A percentile compares a stretch with the other conserved stretches of the same genome.
Conservation (phyloP, 2,888 invertebrate genomes). For the Polyommatus icarus region DNA sequence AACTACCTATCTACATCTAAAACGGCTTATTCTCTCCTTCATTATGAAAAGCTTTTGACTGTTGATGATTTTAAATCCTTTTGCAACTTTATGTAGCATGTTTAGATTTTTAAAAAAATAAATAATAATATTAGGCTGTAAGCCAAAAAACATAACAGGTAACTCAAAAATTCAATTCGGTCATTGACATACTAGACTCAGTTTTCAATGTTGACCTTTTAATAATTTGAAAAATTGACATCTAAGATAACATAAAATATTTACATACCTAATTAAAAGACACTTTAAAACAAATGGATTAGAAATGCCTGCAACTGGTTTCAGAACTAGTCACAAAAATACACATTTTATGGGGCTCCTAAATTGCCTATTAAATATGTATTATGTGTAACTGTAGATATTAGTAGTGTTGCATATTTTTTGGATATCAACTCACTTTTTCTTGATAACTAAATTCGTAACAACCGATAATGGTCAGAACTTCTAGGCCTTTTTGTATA, state of each 20-base stretch:
- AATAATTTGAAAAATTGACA: slow-evolving; percentile 13
- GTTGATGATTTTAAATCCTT: no score
- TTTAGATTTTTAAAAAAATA: no score
- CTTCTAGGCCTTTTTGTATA: neutral
- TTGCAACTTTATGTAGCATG: neutral
- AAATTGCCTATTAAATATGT: slow-evolving; percentile 25
- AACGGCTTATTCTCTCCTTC: no score
- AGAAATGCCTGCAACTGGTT: slow-evolving; percentile 16
- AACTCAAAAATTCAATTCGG: neutral
- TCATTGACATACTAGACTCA: slow-evolving; percentile 7
- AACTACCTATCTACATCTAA: neutral
- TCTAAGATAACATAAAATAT: slow-evolving; percentile 16
- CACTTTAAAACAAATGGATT: slow-evolving; percentile 20
- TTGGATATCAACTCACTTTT: neutral
- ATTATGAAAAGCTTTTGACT: neutral
- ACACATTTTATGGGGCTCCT: slow-evolving; percentile 12
- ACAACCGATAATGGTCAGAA: no score
- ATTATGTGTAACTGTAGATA: slow-evolving; percentile 12
- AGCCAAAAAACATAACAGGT: neutral
- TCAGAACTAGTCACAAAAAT: slow-evolving; percentile 23
- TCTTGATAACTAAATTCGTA: no score
- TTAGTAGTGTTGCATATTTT: neutral
- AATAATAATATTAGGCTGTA: neutral
- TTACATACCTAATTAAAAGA: slow-evolving; percentile 28
- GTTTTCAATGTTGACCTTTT: slow-evolving; percentile 8